Percentiles rank a stretch among this genome's conserved stretches.
Conservation (phyloP, 2,797 vertebrate genomes). For the Pterois miles region DNA sequence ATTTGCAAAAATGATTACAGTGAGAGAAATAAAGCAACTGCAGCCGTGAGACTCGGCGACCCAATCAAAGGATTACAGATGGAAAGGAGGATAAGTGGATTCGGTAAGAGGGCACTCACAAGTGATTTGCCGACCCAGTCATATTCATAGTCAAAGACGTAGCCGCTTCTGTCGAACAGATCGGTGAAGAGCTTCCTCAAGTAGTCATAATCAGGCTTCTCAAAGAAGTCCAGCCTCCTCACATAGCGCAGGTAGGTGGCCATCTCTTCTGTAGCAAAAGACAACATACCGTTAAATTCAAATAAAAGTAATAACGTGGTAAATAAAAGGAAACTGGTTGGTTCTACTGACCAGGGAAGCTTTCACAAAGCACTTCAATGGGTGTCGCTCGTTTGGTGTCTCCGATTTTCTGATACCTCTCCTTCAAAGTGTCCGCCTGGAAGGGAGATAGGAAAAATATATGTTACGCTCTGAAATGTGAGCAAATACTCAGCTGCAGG, state of each 20-base stretch:
- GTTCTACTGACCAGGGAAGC: constrained; percentile 90
- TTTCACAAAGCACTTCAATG: constrained; percentile 96
- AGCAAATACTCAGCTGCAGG: neutral
- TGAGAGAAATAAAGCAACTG: neutral
- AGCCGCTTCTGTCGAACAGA: constrained; percentile 94
- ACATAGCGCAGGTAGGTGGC: constrained; percentile 97
- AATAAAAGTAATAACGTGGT: neutral
- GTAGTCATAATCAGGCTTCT: constrained; percentile 98
- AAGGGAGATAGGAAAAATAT: neutral
- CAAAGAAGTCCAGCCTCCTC: constrained; percentile 96
- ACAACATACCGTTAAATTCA: neutral
- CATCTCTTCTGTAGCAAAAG: constrained; percentile 91
- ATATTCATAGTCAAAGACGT: constrained; percentile 97
- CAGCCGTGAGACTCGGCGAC: neutral
- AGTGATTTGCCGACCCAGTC: constrained; percentile 99
- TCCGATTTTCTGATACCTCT: constrained; percentile 98
- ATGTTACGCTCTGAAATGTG: neutral
- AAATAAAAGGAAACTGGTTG: neutral
- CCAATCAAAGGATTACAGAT: neutral
- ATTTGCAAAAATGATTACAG: neutral
- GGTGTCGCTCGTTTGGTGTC: constrained; percentile 97
- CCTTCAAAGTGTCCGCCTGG: constrained; percentile 96
- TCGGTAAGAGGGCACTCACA: constrained; percentile 80
- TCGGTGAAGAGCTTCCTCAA: constrained; percentile 96
- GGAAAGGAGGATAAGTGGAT: neutral